Base-by-base conservation (phyloP, 2,888 invertebrate genomes). In the Mellilla xanthometata region DNA sequence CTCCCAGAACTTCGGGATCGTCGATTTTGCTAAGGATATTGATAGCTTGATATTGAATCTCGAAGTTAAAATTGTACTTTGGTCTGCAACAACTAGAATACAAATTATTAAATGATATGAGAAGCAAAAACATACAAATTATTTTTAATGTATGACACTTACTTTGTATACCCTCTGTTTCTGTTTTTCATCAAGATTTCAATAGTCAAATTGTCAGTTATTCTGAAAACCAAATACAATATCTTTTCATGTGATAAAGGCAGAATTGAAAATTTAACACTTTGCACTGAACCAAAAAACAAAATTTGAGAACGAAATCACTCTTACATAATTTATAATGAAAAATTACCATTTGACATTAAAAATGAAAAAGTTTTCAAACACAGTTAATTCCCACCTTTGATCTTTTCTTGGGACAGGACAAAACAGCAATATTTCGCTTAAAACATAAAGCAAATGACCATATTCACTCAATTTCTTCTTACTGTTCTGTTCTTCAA, bases 401-500 rank as follows among this genome's bases (percentile, higher is more conserved):
- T 91, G 90, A 60, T 91, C 91, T 68, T 90, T 91, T 54, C 85
- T 84, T 23, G 81, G 79, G 8, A 91, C 79, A 35, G 85, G 80
- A 33, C 90, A 86, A 69, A 85, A 90, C 7, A 91, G 58, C 40
- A 92, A 58, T 29, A 90, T 78, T 38, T 90, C 85, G 47, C 81
- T 70, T 31, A 92, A 58, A 28, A 90, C 59, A 56, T 76, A 77
- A 27, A 82, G 59, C 41, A 90, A 64, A 30, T 79, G 76, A 1
- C 72, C 66, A 60, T 68, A 63, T 15, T 62, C 52, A 8, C 52
- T 40, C 12, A 75, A 49, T 36, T 62, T 44, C 24, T 58, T 70
- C 8, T 26, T 54, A 38, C 24, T 24, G 8, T 62, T 67, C 1
- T 86, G 38, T 41, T 67, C 61, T 30, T 58, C 46, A 12, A 38